A percentile compares a stretch with the other conserved stretches of the same genome.
Conservation (phyloP, 2,888 invertebrate species). For the Parthenolecanium corni region DNA sequence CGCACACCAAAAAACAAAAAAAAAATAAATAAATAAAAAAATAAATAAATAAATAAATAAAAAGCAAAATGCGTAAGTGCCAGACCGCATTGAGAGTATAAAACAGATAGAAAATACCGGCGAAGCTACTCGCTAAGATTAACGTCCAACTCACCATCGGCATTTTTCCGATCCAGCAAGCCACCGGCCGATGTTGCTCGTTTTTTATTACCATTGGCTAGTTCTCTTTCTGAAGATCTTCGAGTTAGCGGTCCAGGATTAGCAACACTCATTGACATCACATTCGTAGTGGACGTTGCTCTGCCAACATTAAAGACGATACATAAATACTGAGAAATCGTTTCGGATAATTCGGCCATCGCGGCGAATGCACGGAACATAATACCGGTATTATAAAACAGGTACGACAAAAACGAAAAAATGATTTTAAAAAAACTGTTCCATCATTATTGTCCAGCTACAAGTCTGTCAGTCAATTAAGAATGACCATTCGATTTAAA, state of each 20-base stretch:
- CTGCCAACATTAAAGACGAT: constrained; percentile 40
- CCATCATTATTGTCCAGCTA: too few species aligned
- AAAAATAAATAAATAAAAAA: too few species aligned
- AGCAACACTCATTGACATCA: constrained; percentile 61
- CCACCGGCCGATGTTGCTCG: constrained; percentile 61
- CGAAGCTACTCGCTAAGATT: background rate
- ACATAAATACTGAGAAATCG: constrained; percentile 7
- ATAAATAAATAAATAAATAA: too few species aligned
- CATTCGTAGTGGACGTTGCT: constrained; percentile 81
- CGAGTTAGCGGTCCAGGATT: constrained; percentile 50
- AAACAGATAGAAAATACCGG: background rate
- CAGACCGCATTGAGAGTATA: background rate
- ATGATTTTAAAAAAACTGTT: too few species aligned
- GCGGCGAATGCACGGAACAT: too few species aligned
- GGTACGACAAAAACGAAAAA: too few species aligned
- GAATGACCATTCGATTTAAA: too few species aligned
- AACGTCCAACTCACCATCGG: constrained; percentile 10
- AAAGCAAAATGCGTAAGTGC: background rate
- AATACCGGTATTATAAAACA: too few species aligned
- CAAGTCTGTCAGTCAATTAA: too few species aligned
- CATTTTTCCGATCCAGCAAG: constrained; percentile 37
- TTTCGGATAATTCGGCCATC: too few species aligned
- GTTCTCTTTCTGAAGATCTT: constrained; percentile 72
- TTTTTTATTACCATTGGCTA: constrained; percentile 61
- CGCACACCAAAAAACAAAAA: too few species aligned